Evolutionary conservation across 2,113 vertebrate species (phyloP), one percentile per base, ranked within the genome.

Genomic region (Pangasianodon gigas): DNA sequence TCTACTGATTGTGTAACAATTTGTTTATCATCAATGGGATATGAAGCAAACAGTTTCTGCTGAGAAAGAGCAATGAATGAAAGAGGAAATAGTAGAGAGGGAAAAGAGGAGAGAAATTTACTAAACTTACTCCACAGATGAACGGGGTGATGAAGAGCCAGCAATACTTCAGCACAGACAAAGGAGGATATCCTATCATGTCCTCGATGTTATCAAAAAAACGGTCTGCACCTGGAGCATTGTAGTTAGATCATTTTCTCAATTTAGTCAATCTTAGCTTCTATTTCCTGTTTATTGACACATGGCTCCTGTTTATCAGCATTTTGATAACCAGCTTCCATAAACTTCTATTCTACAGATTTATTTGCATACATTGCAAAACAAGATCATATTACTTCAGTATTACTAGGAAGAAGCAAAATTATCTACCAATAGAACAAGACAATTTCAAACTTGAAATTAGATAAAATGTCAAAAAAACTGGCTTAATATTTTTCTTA

Each of bases 191-290:
- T 48, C 96, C 96, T 24, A 97, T 95, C 96, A 97, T 97, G 92
- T 96, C 96, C 90, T 95, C 91, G 6, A 97, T 96, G 95, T 96
- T 96, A 93, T 96, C 94, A 90, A 92, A 94, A 94, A 96, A 97
- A 92, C 96, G 96, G 90, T 96, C 94, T 0, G 93, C 96, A 54
- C 96, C 96, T 96, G 92, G 56, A 94, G 90, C 54, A 58, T 32
- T 37, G 3, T 82, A 56, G 2, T 37, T 10, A 46, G 37, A 54
- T 56, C n/a, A 14, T 69, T 65, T 52, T n/a, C 60, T 19, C 21
- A 86, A 60, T 86, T 86, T 44, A 52, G 6, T 88, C 52, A 37
- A 77, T 67, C 10, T 82, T 80, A 51, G 41, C 6, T 51, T 87
- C 37, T 62, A 2, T 80, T 65, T 48, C 44, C n/a, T 52, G 46